These are phyloP conservation scores for Zaprionus obscuricornis DNA, from an alignment of 2,888 invertebrate species.

Conservation along the genomic window DNA sequence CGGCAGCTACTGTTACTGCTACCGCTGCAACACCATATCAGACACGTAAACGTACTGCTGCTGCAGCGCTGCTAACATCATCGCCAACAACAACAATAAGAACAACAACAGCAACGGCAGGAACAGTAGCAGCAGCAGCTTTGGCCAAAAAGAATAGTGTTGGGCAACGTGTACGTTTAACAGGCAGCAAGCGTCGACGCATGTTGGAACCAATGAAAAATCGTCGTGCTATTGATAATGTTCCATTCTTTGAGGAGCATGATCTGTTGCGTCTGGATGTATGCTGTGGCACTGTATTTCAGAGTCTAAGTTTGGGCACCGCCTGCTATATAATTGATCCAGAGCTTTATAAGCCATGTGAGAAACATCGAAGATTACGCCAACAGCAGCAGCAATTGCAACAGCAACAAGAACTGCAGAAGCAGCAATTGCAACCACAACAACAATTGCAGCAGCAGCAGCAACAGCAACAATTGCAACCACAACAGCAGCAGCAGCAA, in stretches of 20 bases:
- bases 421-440: slow-evolving; percentile 14
- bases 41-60: slow-evolving; percentile 73
- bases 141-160: neutral
- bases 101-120: neutral
- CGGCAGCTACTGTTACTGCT: slow-evolving; percentile 7
- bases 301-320: slow-evolving; percentile 56
- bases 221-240: slow-evolving; percentile 65
- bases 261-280: slow-evolving; percentile 77
- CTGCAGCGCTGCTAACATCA: slow-evolving; percentile 62
- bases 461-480: neutral
- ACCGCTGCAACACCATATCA: slow-evolving; percentile 39
- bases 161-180: slow-evolving; percentile 12
- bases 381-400: slow-evolving; percentile 20
- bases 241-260: slow-evolving; percentile 79
- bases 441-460: slow-evolving; percentile 19
- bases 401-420: slow-evolving; percentile 20
- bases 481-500: slow-evolving; percentile 1
- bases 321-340: slow-evolving; percentile 78
- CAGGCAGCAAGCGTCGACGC: slow-evolving; percentile 79
- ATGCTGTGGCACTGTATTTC: slow-evolving; percentile 80
- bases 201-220: slow-evolving; percentile 74
- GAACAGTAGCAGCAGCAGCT: slow-evolving; percentile 13
- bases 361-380: slow-evolving; percentile 66
- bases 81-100: slow-evolving; percentile 27
- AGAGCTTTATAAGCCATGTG: slow-evolving; percentile 77